Percentiles rank a stretch among this genome's conserved stretches.
phyloP scores from a whole-genome alignment of 2,113 vertebrate genomes.

The Cisticola juncidis region DNA sequence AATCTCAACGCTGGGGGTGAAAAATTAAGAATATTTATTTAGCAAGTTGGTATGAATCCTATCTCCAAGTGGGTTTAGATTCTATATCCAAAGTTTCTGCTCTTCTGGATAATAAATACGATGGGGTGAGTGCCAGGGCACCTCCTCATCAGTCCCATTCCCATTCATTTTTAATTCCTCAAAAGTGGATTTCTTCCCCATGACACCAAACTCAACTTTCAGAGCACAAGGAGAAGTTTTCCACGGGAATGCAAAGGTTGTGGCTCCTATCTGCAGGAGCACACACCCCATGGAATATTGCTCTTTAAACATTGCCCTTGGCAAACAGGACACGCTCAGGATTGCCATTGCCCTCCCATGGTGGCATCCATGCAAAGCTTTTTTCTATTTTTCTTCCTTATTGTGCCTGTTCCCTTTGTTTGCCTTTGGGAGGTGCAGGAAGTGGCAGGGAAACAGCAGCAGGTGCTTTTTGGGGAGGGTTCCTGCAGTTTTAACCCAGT shows the following conservation, averaged over 20 bases:
- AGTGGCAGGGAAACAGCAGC: neutral
- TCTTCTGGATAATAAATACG: rapidly evolving
- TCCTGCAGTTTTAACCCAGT: neutral
- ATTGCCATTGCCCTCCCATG: neutral
- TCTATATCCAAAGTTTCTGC: neutral
- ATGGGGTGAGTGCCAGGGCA: neutral
- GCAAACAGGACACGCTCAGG: neutral
- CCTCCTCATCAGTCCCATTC: neutral
- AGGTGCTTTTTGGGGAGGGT: neutral
- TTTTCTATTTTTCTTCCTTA: neutral
- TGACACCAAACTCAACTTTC: neutral
- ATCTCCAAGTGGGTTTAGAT: neutral
- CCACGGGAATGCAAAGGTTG: neutral
- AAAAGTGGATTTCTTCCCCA: neutral
- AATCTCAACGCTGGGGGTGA: neutral
- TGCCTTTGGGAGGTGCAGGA: neutral
- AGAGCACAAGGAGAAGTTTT: neutral
- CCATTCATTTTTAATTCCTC: neutral
- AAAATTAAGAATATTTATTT: neutral
- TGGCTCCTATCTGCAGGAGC: neutral
- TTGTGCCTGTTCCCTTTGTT: neutral
- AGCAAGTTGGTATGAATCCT: neutral
- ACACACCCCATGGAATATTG: neutral
- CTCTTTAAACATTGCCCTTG: neutral
- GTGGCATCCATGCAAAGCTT: neutral